Conservation (phyloP, 2,797 vertebrate species). For the Crax fasciolata region DNA sequence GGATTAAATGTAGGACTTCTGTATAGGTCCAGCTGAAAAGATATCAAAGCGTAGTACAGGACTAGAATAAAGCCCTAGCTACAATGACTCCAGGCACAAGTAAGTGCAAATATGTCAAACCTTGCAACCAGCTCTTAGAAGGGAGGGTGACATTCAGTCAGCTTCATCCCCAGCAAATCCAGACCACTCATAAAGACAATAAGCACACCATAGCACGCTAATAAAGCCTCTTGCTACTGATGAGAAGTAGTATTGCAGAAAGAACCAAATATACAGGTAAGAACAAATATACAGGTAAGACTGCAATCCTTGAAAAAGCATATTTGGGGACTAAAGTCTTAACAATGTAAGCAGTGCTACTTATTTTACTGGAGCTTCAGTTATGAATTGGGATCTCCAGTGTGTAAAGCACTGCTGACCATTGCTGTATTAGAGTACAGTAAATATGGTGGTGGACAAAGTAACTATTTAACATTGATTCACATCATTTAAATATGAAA, state of each 20-base stretch:
- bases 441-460: not conserved
- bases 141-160: not conserved
- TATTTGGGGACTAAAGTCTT: not conserved
- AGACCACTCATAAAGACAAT: not conserved
- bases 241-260: not conserved
- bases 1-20: slow-evolving; percentile 11
- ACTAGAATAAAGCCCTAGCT: not conserved
- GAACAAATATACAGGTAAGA: not conserved
- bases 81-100: not conserved
- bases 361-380: not conserved
- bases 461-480: not conserved
- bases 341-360: not conserved
- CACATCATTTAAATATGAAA: not conserved
- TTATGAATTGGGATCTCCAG: not conserved
- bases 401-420: not conserved
- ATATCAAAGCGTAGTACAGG: not conserved
- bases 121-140: not conserved
- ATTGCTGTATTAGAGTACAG: not conserved
- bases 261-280: not conserved
- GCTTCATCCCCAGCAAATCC: not conserved
- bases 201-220: not conserved
- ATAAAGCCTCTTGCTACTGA: not conserved
- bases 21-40: not conserved
- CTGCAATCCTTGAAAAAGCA: not conserved
- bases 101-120: not conserved